These are phyloP conservation scores for Amphilophus citrinellus DNA, from an alignment of 2,113 vertebrate species.

Conservation along the genomic window DNA sequence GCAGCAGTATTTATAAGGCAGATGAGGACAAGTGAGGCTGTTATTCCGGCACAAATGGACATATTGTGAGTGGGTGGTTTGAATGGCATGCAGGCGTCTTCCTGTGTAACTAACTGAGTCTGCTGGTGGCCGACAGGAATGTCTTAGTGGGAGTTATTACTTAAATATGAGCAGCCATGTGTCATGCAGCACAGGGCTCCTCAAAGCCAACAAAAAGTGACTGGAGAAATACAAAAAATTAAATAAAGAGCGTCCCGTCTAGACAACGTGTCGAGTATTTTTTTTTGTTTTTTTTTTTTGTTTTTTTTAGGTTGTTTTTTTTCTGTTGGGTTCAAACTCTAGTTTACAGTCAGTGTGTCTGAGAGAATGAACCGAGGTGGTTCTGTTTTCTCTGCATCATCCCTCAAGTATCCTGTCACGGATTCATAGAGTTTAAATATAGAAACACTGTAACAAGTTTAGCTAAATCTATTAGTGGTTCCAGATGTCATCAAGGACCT, in stretches of 20 bases:
- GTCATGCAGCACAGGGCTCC: conserved; percentile 9
- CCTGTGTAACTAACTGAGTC: conserved; percentile 53
- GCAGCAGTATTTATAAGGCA: conserved; percentile 37
- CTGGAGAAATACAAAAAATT: neutral
- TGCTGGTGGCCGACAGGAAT: conserved; percentile 58
- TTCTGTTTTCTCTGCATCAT: conserved; percentile 53
- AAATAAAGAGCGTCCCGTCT: neutral
- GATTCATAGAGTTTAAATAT: conserved; percentile 69
- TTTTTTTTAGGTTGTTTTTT: neutral
- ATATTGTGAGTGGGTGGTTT: conserved; percentile 55
- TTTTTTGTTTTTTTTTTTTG: too few relatives aligned
- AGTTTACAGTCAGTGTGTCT: conserved; percentile 28
- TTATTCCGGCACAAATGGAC: conserved; percentile 46
- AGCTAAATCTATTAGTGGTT: conserved; percentile 66
- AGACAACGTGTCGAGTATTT: neutral
- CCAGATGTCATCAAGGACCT: conserved; percentile 72
- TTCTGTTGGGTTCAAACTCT: conserved; percentile 11
- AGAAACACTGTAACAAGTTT: conserved; percentile 64
- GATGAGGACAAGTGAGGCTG: conserved; percentile 36
- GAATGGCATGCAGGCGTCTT: conserved; percentile 52
- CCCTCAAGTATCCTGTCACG: conserved; percentile 52
- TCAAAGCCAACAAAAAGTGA: neutral
- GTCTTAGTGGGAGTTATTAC: conserved; percentile 30
- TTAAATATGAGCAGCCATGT: conserved; percentile 10
- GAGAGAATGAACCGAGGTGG: conserved; percentile 44